These are phyloP conservation scores for Thalassoma bifasciatum DNA, from an alignment of 2,113 vertebrate species.

Conservation along the genomic window DNA sequence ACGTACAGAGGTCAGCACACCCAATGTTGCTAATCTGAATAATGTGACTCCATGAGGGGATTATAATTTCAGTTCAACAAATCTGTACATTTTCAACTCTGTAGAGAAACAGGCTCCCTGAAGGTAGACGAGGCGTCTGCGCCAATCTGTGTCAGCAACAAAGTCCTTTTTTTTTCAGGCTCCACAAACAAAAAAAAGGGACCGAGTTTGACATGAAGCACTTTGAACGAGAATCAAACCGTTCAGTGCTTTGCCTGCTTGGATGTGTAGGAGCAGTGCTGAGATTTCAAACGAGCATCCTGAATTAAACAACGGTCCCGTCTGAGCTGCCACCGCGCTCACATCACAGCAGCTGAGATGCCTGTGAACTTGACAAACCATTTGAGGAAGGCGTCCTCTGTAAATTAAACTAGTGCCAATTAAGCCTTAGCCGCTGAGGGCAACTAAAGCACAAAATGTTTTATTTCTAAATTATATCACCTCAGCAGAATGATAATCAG, in stretches of 20 bases:
- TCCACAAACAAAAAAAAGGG: not conserved
- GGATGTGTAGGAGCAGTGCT: not conserved
- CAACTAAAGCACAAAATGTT: not conserved
- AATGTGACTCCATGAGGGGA: not conserved
- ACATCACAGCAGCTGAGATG: constrained; percentile 9
- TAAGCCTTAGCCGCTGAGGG: not conserved
- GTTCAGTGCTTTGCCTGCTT: constrained; percentile 12
- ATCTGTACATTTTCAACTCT: not conserved
- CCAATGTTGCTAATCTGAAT: not conserved
- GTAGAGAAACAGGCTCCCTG: not conserved
- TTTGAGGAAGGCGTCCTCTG: constrained; percentile 14
- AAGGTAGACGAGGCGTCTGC: not conserved
- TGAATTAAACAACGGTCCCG: constrained; percentile 23
- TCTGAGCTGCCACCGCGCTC: constrained; percentile 8
- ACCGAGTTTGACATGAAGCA: constrained; percentile 3
- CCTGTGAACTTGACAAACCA: constrained; percentile 18
- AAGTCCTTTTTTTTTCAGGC: constrained; percentile 6
- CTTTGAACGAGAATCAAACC: constrained; percentile 17
- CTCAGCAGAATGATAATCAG: not conserved
- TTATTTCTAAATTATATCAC: not conserved
- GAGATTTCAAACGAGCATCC: constrained; percentile 21
- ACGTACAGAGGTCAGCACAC: not conserved
- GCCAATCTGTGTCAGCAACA: not conserved
- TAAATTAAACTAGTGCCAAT: not conserved
- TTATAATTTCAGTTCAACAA: not conserved